Conservation (phyloP, 2,113 vertebrate species). For the Arothron firmamentum region DNA sequence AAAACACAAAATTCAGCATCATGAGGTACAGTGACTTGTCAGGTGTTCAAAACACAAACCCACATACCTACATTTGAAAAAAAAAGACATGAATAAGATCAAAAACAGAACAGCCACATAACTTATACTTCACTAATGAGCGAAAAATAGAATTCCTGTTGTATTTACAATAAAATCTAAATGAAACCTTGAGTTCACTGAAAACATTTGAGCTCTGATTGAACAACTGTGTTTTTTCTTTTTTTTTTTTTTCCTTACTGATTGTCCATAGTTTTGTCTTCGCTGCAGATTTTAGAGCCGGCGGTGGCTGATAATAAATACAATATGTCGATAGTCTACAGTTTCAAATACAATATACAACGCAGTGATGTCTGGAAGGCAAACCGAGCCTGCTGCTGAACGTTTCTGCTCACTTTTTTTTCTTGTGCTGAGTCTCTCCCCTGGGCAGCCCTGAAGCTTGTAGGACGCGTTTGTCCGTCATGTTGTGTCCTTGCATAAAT, state of each 20-base stretch:
- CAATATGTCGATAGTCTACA: slow-evolving; percentile 81
- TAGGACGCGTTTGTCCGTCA: slow-evolving; percentile 95
- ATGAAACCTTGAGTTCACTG: slow-evolving; percentile 86
- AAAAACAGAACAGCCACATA: slow-evolving; percentile 81
- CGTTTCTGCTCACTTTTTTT: slow-evolving; percentile 62
- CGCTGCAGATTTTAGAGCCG: slow-evolving; percentile 90
- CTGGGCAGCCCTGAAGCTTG: slow-evolving; percentile 87
- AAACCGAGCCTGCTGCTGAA: slow-evolving; percentile 78
- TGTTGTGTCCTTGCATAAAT: slow-evolving; percentile 96
- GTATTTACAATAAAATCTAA: slow-evolving; percentile 96
- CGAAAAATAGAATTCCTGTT: slow-evolving; percentile 97
- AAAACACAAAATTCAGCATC: slow-evolving; percentile 77
- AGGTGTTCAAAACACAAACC: slow-evolving; percentile 78
- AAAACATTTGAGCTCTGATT: slow-evolving; percentile 80
- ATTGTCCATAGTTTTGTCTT: slow-evolving; percentile 87
- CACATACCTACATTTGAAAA: slow-evolving; percentile 24
- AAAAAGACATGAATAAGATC: slow-evolving; percentile 43
- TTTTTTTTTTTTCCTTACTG: slow-evolving; percentile 59
- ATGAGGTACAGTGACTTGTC: slow-evolving; percentile 89
- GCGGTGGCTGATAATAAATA: slow-evolving; percentile 97
- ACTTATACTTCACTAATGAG: slow-evolving; percentile 94
- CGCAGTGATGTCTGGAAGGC: slow-evolving; percentile 69
- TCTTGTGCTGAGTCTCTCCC: slow-evolving; percentile 70
- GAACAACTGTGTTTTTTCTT: slow-evolving; percentile 38
- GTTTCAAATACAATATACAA: slow-evolving; percentile 81